These are phyloP conservation scores for Campoletis sonorensis DNA, from an alignment of 1,140 invertebrate genomes.

Conservation along the genomic window DNA sequence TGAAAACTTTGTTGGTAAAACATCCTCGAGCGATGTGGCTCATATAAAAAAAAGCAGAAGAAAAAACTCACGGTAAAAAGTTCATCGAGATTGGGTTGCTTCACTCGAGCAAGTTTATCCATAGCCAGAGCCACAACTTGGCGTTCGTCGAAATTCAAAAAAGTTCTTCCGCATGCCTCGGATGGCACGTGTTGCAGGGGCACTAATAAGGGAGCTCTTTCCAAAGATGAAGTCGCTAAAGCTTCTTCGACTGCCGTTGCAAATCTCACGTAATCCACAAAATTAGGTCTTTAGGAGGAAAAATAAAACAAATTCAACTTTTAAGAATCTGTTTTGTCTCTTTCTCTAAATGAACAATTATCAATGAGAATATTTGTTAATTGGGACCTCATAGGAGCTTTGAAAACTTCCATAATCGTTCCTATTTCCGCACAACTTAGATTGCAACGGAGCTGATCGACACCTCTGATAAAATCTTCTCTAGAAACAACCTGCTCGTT, in stretches of 20 bases:
- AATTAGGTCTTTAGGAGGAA: constrained; percentile 76
- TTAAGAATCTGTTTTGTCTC: not conserved
- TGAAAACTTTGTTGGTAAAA: too few species aligned
- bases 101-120: constrained; percentile 77
- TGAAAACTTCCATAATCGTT: constrained; percentile 79
- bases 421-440: constrained; percentile 79
- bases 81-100: constrained; percentile 80
- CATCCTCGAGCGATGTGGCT: too few species aligned
- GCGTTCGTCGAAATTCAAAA: constrained; percentile 84
- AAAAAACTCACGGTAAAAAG: constrained; percentile 75
- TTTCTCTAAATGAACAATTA: not conserved
- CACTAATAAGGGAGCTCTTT: constrained; percentile 80
- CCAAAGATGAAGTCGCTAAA: constrained; percentile 79
- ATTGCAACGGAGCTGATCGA: constrained; percentile 80
- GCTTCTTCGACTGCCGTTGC: constrained; percentile 81
- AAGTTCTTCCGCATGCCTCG: constrained; percentile 78
- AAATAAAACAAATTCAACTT: constrained; percentile 3
- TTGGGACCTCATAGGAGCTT: constrained; percentile 66
- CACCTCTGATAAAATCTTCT: constrained; percentile 80
- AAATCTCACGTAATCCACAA: constrained; percentile 82
- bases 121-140: constrained; percentile 78
- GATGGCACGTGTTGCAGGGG: constrained; percentile 81
- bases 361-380: constrained; percentile 30
- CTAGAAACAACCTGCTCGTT: constrained; percentile 79
- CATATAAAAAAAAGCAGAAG: not conserved